phyloP scores from a whole-genome alignment of 2,888 invertebrate genomes.

The Tuberolachnus salignus region DNA sequence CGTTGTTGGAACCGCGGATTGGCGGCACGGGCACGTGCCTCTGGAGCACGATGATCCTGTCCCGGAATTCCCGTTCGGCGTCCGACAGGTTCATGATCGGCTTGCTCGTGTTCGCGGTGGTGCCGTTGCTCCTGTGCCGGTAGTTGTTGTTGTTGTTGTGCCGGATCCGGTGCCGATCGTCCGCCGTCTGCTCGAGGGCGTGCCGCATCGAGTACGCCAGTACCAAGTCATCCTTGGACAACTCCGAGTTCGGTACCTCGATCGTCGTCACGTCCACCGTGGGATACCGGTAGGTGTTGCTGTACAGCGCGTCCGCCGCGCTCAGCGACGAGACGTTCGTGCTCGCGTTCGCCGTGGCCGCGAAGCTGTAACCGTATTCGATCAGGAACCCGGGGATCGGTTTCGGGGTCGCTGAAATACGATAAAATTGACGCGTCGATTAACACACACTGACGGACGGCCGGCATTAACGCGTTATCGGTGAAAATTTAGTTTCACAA shows the following conservation, averaged over 20 bases:
- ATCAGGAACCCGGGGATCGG: slow-evolving; percentile 64
- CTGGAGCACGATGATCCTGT: slow-evolving; percentile 14
- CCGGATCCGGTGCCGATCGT: not conserved
- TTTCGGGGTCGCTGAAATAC: slow-evolving; percentile 63
- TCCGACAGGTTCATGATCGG: not conserved
- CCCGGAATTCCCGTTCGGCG: slow-evolving; percentile 21
- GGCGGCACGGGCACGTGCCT: not conserved
- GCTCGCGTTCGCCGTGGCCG: not conserved
- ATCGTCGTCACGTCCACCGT: slow-evolving; percentile 50
- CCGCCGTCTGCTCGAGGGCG: not conserved
- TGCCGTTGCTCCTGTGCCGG: not conserved
- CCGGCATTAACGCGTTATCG: too few species aligned
- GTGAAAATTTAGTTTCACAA: too few species aligned
- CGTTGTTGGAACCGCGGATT: not conserved
- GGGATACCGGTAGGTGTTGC: slow-evolving; percentile 40
- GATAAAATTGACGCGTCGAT: too few species aligned
- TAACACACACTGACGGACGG: too few species aligned
- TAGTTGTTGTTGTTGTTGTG: not conserved
- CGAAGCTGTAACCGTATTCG: not conserved
- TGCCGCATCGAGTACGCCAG: too few species aligned
- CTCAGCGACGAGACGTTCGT: not conserved
- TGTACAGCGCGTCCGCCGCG: not conserved
- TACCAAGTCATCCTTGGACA: not conserved
- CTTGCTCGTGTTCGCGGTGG: not conserved
- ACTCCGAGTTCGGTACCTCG: slow-evolving; percentile 35